phyloP scores from a whole-genome alignment of 1,140 invertebrate species.

The Cheumatopsyche charites region DNA sequence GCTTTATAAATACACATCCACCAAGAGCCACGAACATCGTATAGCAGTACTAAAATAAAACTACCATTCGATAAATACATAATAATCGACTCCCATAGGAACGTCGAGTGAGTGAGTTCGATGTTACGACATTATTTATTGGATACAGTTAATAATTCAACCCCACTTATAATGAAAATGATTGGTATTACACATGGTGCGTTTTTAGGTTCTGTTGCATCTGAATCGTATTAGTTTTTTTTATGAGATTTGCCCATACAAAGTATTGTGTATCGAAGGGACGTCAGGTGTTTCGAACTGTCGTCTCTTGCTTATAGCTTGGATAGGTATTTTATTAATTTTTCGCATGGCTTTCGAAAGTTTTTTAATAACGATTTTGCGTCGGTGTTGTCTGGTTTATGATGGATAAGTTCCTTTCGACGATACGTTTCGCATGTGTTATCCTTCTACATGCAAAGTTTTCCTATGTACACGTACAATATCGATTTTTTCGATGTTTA shows the following conservation, averaged over 20 bases:
- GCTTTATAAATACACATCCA: neutral
- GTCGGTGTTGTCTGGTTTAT: too few species aligned
- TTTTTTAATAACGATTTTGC: slow-evolving; percentile 11
- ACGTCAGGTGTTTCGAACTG: slow-evolving; percentile 23
- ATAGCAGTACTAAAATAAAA: too few species aligned
- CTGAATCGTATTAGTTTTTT: slow-evolving; percentile 39
- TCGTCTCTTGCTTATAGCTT: neutral
- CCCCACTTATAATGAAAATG: slow-evolving; percentile 49
- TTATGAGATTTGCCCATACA: slow-evolving; percentile 22
- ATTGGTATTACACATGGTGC: slow-evolving; percentile 47
- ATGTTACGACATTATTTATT: slow-evolving; percentile 36
- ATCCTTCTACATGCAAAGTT: too few species aligned
- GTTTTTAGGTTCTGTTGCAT: slow-evolving; percentile 26
- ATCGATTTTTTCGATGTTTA: too few species aligned
- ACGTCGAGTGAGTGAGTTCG: too few species aligned
- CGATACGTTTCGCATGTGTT: too few species aligned
- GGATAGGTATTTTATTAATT: neutral
- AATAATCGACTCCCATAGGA: too few species aligned
- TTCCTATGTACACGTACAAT: too few species aligned
- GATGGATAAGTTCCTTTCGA: too few species aligned
- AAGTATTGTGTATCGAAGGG: slow-evolving; percentile 26
- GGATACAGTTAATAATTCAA: slow-evolving; percentile 48
- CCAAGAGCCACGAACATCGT: too few species aligned
- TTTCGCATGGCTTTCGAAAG: slow-evolving; percentile 19
- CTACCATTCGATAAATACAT: too few species aligned